A percentile compares a stretch with the other conserved stretches of the same genome.
These are phyloP conservation scores for Camelus dromedarius DNA, from an alignment of 2,113 vertebrate genomes.

Conservation along the genomic window DNA sequence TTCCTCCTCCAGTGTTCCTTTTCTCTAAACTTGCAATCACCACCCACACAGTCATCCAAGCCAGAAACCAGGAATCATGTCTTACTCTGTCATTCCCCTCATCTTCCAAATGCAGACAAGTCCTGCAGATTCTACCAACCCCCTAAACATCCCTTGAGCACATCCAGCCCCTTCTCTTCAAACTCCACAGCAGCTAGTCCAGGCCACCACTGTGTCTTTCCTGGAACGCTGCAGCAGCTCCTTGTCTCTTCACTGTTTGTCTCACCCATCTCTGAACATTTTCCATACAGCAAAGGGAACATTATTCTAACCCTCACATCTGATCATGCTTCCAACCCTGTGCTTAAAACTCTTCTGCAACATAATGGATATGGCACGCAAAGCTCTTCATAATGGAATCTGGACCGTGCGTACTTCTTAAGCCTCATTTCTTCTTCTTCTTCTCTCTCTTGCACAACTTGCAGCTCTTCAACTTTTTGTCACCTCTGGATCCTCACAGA, in stretches of 20 bases:
- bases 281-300: not conserved
- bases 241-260: not conserved
- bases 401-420: not conserved
- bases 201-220: not conserved
- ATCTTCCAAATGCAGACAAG: not conserved
- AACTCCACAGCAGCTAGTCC: not conserved
- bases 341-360: not conserved
- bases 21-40: not conserved
- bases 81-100: not conserved
- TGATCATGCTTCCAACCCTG: not conserved
- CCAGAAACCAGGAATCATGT: conserved; percentile 3
- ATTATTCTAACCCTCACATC: not conserved
- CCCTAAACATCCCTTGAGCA: not conserved
- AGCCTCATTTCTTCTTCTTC: not conserved
- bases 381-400: not conserved
- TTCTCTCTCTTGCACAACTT: not conserved
- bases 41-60: conserved; percentile 17
- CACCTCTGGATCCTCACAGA: not conserved
- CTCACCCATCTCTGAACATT: not conserved
- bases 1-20: conserved; percentile 36
- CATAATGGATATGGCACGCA: not conserved
- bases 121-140: not conserved
- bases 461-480: not conserved
- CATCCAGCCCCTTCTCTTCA: not conserved
- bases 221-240: not conserved